Evolutionary conservation across 1,140 invertebrate genomes (phyloP).

Genomic region (Rhyzopertha dominica): DNA sequence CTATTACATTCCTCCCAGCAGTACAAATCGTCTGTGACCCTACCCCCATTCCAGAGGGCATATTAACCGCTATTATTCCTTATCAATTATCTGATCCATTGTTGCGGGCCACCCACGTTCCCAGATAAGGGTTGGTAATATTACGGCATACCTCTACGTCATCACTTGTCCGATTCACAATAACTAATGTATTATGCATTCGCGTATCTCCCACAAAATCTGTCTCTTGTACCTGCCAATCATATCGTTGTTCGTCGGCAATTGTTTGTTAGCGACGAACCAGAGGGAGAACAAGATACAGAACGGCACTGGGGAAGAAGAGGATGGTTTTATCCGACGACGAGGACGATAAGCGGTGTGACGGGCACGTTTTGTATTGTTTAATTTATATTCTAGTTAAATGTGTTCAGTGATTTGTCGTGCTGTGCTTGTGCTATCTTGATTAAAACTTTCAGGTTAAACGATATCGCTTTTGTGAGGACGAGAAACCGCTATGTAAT

Average conservation of each 20-base stretch:
- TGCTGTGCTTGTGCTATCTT: constrained; percentile 25
- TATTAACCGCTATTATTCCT: no score
- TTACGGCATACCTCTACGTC: constrained; percentile 20
- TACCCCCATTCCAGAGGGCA: no score
- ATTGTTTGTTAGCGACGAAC: no score
- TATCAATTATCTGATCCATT: no score
- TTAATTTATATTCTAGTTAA: constrained; percentile 23
- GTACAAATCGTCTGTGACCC: no score
- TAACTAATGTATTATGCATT: constrained; percentile 29
- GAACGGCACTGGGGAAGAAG: neutral
- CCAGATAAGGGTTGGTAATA: no score
- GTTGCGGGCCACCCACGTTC: constrained; percentile 11
- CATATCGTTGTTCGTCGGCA: constrained; percentile 12
- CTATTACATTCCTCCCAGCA: no score
- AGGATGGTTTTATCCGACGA: neutral
- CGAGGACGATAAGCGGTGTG: constrained; percentile 3
- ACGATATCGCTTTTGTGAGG: no score
- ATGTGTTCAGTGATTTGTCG: constrained; percentile 30
- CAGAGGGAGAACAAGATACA: no score
- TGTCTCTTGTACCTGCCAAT: constrained; percentile 26
- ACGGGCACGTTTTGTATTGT: constrained; percentile 15
- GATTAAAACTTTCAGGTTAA: constrained; percentile 13
- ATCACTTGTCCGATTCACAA: constrained; percentile 26
- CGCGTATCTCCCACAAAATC: constrained; percentile 19
- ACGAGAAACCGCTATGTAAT: no score